phyloP scores from a whole-genome alignment of 2,888 invertebrate genomes.

The Argyresthia albistria region DNA sequence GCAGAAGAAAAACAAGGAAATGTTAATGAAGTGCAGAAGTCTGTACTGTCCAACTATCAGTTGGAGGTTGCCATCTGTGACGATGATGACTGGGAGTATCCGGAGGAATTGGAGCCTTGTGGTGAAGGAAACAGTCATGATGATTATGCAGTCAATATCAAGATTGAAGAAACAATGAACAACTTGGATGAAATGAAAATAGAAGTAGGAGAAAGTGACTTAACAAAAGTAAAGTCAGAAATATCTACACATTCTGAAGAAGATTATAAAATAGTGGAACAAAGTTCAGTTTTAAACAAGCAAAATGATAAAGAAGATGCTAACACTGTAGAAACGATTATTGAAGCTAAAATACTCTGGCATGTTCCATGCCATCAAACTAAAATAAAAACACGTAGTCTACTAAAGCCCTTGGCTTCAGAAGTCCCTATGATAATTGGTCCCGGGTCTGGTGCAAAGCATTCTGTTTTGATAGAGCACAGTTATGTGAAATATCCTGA shows the following conservation, averaged over 20 bases:
- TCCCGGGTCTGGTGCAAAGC: too few relatives aligned
- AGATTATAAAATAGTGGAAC: not conserved
- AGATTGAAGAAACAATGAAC: not conserved
- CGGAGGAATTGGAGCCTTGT: not conserved
- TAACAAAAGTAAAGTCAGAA: not conserved
- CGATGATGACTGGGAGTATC: not conserved
- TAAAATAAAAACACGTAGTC: not conserved
- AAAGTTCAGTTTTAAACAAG: not conserved
- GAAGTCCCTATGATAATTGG: too few relatives aligned
- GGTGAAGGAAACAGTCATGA: not conserved
- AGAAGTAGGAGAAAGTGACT: not conserved
- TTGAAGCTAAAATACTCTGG: not conserved
- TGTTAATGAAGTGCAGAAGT: not conserved
- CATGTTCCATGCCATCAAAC: not conserved
- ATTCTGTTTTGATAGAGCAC: too few relatives aligned
- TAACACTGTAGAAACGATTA: not conserved
- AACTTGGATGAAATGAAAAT: not conserved
- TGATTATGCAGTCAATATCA: not conserved
- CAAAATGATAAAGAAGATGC: not conserved
- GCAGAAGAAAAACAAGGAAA: not conserved
- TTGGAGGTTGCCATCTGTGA: not conserved
- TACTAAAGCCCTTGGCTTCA: not conserved
- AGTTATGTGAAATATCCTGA: too few relatives aligned
- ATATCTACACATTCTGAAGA: not conserved
- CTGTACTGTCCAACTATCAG: not conserved